Base-by-base conservation (phyloP, 2,888 invertebrate genomes). In the Lathronympha strigana region DNA sequence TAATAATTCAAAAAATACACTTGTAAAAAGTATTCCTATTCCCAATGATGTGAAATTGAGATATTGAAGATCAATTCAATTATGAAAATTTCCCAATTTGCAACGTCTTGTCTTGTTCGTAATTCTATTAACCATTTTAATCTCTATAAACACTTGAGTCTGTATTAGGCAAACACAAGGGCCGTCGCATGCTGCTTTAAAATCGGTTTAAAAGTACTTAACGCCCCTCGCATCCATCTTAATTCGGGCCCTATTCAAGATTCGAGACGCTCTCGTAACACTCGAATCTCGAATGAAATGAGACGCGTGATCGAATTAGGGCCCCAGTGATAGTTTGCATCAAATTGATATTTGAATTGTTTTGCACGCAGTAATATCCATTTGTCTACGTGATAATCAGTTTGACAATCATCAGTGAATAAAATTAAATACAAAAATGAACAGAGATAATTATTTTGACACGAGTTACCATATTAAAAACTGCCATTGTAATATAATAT, bases 211-310 rank as follows among this genome's bases (percentile, higher is more conserved):
- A 60, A 66, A 61, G 38, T 66, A 54, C 53, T 60, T 64, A 66
- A 61, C 71, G 60, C 75, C 71, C 72, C 72, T 71, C 63, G 67
- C 72, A 85, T 88, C 83, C 80, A 87, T 86, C 84, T 88, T 84
- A 86, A 87, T 88, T 83, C 84, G 84, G 80, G 84, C 84, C 83
- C 78, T 76, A 73, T 83, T 86, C 84, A 40, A 25, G 75, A 76
- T 77, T 77, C 77, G 75, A 73, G 72, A 72, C 72, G 66, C 68
- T 67, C 73, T 69, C 71, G 72, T 72, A 78, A 82, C 83, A 73
- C 76, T 77, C 78, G 76, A 76, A 78, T 81, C 72, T 72, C 72
- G 69, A 75, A 75, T 72, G 84, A 83, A 88, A 88, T 88, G 86
- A 88, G 82, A 83, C 86, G 86, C 38, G 58, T 63, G 67, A 67